Evolutionary conservation across 2,888 invertebrate genomes (phyloP), one percentile per base, ranked within the genome.

Genomic region (Diaphora mendica): DNA sequence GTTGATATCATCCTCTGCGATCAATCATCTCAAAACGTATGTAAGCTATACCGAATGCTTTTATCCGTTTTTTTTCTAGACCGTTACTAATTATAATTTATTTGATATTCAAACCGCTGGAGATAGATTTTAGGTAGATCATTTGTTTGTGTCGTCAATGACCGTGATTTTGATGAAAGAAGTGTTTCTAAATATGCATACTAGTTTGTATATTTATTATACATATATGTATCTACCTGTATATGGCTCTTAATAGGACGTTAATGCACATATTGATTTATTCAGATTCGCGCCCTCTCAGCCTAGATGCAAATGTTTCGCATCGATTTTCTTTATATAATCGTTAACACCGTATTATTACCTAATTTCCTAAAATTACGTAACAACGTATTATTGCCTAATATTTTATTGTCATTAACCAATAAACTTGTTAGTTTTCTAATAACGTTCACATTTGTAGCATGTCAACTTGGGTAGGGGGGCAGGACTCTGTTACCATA

Each of bases 1-100:
- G 84, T 86, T 83, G 87, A 85, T 91, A 92, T 93, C 91, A 93
- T 91, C 86, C 89, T 79, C 86, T 86, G 85, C 74, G 76, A 94
- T 94, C 93, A 93, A 94, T 94, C 94, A 94, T 93, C 85, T 86
- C 88, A 90, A 89, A 87, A 82, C 83, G 82, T 84, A 76, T 85
- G 80, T 81, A 79, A 84, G 77, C 68, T 73, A 75, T 68, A 75
- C 72, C 65, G 75, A 76, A 74, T 64, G 26, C 35, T 74, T 67
- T 51, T 74, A 78, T 80, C 80, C 17, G 77, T 62, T 90, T 89
- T 91, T 87, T 89, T 89, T 84, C 85, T 85, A 84, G 66, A 88
- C 89, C 91, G 90, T 90, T 89, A 88, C 88, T 88, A 90, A 91
- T 90, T 86, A 86, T 84, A 76, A 77, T 65, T 73, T 85, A 77